Percentiles rank a stretch among this genome's conserved stretches.
Evolutionary conservation across 2,797 vertebrate species (phyloP).

Genomic region (Macropus fuliginosus): DNA sequence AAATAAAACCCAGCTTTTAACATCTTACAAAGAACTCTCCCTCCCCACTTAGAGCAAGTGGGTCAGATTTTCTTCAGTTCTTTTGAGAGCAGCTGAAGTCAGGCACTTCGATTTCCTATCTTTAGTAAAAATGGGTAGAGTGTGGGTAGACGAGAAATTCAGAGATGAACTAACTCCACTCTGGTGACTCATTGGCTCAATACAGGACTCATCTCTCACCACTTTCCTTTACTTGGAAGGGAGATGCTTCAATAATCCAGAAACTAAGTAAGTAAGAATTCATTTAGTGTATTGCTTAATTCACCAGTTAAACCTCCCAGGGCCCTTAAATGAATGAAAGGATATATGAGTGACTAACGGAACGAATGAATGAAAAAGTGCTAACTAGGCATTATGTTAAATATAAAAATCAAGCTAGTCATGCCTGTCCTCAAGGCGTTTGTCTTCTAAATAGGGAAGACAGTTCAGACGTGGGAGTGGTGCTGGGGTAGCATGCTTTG

Average conservation of each 20-base stretch:
- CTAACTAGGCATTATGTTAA: background rate
- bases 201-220: background rate
- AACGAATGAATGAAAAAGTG: background rate
- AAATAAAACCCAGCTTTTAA: background rate
- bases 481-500: background rate
- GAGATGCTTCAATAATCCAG: background rate
- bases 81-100: background rate
- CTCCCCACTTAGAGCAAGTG: background rate
- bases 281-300: background rate
- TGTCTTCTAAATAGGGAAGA: background rate
- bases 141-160: background rate
- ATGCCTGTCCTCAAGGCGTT: background rate
- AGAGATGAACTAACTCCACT: background rate
- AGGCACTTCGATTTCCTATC: background rate
- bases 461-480: background rate
- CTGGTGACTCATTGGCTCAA: background rate
- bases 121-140: background rate
- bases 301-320: background rate
- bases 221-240: background rate
- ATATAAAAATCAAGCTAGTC: background rate
- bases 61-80: background rate
- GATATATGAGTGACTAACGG: background rate
- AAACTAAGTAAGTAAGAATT: background rate
- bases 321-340: background rate
- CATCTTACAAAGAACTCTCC: background rate